Base-by-base conservation (phyloP, 1,140 invertebrate genomes). In the Drosophila kepulauana region DNA sequence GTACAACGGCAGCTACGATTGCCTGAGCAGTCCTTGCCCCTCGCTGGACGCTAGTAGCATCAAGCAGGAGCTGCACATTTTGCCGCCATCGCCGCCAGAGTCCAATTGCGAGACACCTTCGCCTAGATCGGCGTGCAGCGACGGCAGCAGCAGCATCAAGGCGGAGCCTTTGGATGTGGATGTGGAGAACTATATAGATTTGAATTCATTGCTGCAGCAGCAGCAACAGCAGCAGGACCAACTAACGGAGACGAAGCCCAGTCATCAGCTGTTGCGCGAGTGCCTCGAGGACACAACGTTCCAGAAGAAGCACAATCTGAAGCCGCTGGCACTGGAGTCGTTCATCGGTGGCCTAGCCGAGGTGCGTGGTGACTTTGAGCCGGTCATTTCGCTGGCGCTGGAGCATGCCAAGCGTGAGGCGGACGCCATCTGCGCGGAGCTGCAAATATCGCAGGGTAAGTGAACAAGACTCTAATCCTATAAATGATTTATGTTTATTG, bases 371-470 rank as follows among this genome's bases (percentile, higher is more conserved):
- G 93, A 96, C 80, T 96, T 98, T 72, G 97, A 97, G 90, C 96
- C 97, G 5, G 96, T 98, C 11, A 94, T 98, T 16, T 97, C 95
- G 62, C 93, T 98, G 88, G 97, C 97, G 5, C 96, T 98, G 77
- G 97, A 98, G 81, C 96, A 98, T 87, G 95, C 97, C 64, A 96
- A 96, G 70, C 95, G 96, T 79, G 97, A 98, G 91, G 96, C 98
- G 35, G 95, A 97, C 78, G 96, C 95, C 81, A 97, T 97, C 1
- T 98, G 97, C 91, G 95, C 95, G 3, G 95, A 96, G 62, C 94
- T 98, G 74, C 96, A 96, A 85, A 98, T 98, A 92, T 96, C 97
- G 91, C 95, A 96, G 93, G 97, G 97, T 98, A 93, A 95, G 95
- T 91, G 8, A 5, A 20, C 10, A 10, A 38, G 10, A 33, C 7